These are phyloP conservation scores for Anoplophora glabripennis DNA, from an alignment of 1,140 invertebrate species.

Conservation along the genomic window DNA sequence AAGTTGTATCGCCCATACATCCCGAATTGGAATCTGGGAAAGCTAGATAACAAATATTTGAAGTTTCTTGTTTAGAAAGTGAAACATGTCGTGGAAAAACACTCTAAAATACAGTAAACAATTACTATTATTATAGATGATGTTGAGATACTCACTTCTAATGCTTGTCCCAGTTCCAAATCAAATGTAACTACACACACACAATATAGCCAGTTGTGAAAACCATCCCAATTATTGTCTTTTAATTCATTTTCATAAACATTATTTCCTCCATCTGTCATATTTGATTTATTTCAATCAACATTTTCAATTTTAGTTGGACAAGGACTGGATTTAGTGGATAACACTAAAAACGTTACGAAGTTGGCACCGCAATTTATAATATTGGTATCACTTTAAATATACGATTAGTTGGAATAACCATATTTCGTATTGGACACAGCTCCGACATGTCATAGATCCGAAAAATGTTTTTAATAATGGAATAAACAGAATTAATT, in stretches of 20 bases:
- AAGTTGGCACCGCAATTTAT: no score
- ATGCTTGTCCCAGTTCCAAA: conserved; percentile 93
- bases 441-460: no score
- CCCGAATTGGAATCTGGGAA: conserved; percentile 99
- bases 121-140: conserved; percentile 17
- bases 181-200: conserved; percentile 98
- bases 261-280: conserved; percentile 29
- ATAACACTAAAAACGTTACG: no score
- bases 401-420: no score
- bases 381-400: no score
- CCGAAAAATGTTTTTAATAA: no score
- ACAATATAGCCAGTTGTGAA: conserved; percentile 94
- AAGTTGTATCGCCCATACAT: conserved; percentile 97
- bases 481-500: no score
- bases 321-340: no score
- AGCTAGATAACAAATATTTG: conserved; percentile 96
- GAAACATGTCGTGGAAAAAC: conserved; percentile 82
- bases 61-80: conserved; percentile 89
- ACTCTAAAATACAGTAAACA: conserved; percentile 55
- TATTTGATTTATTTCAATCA: conserved; percentile 23
- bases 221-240: conserved; percentile 45
- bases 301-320: conserved; percentile 4
- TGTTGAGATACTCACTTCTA: conserved; percentile 68
- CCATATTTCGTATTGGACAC: no score
- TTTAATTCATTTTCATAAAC: conserved; percentile 15